Evolutionary conservation across 2,888 invertebrate species (phyloP), one percentile per base, ranked within the genome.

Genomic region (Lobophora halterata): DNA sequence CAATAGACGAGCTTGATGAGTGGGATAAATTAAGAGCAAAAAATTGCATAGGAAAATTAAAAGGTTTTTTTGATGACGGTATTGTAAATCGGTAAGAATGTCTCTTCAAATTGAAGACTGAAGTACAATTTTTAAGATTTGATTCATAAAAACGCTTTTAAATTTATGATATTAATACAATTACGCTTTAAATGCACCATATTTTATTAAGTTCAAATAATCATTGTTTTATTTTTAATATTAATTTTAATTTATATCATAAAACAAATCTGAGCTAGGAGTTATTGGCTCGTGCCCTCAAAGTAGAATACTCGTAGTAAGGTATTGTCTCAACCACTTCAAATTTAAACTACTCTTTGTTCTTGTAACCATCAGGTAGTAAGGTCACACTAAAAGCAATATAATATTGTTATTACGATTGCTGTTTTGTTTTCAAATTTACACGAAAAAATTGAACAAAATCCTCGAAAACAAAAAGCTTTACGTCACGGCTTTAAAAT

Each of bases 401-500:
- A 21, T 7, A 67, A 63, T 67, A 68, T 49, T 48, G 48, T 24
- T 59, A 49, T 20, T 7, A 67, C 65, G 67, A 68, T 49, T 48
- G 48, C 26, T 59, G 50, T 60, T 65, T 70, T 65, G 58, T 65
- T 61, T 65, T 53, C 53, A 20, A 48, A 61, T 54, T 57, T 48
- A 48, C 16, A 32, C 42, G 14, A 54, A 58, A 61, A 57, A 58
- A 44, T 39, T 52, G 52, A 67, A 71, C 67, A 59, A 55, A 43
- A 46, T 45, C 42, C 25, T 36, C 58, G 57, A 60, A 63, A 69
- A 72, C 70, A 72, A 74, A 71, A 65, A 49, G 59, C 54, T 75
- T 79, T 76, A 78, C 77, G 79, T 79, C 78, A 81, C 71, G 61
- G 70, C 57, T 68, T 75, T 75, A 69, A 79, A 79, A 77, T 77